phyloP scores from a whole-genome alignment of 2,797 vertebrate species.

The Thamnophis elegans region DNA sequence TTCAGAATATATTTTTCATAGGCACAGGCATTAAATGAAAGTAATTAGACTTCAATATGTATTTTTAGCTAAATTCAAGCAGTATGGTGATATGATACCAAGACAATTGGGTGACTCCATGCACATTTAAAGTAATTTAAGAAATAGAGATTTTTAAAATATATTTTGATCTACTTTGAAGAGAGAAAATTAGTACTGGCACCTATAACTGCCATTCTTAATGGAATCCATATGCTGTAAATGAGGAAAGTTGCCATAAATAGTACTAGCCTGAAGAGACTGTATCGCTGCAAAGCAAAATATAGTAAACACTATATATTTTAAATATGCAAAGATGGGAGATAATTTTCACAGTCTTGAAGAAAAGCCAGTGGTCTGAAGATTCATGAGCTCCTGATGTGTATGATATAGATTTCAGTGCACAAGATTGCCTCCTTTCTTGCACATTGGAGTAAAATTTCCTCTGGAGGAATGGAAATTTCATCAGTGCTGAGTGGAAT shows the following conservation, averaged over 20 bases:
- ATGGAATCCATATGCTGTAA: slow-evolving; percentile 37
- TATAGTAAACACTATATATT: slow-evolving; percentile 21
- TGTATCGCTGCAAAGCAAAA: background rate
- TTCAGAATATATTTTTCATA: slow-evolving; percentile 12
- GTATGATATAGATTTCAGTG: background rate
- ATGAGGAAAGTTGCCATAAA: slow-evolving; percentile 27
- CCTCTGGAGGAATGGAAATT: background rate
- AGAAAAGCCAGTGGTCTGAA: background rate
- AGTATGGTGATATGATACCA: slow-evolving; percentile 14
- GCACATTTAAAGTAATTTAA: slow-evolving; percentile 38
- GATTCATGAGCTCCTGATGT: background rate
- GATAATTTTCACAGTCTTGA: slow-evolving; percentile 1
- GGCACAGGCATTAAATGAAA: slow-evolving; percentile 4
- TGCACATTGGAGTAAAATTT: background rate
- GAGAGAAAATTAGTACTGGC: slow-evolving; percentile 38
- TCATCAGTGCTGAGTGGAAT: background rate
- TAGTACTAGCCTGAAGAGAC: slow-evolving; percentile 3
- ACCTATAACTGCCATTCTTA: slow-evolving; percentile 35
- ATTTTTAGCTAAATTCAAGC: slow-evolving; percentile 1
- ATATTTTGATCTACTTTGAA: slow-evolving; percentile 34
- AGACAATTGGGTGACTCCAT: slow-evolving; percentile 23
- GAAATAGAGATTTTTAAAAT: slow-evolving; percentile 31
- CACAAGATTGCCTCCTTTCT: background rate
- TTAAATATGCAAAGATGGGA: slow-evolving; percentile 15
- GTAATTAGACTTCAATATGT: slow-evolving; percentile 16